Conservation (phyloP, 2,797 vertebrate species). For the Oreochromis mossambicus region DNA sequence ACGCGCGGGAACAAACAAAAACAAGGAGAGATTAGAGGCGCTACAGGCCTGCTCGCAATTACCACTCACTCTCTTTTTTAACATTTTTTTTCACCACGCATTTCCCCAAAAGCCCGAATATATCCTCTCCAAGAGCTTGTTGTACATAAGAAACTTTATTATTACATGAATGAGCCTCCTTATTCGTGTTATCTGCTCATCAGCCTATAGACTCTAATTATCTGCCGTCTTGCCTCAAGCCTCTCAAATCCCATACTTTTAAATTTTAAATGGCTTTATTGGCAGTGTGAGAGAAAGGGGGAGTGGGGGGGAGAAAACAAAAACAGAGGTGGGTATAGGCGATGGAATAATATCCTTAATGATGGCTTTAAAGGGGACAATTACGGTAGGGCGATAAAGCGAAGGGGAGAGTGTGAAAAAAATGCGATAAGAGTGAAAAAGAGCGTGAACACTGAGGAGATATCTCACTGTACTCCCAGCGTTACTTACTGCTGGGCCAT, state of each 20-base stretch:
- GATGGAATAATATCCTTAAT: slow-evolving; percentile 64
- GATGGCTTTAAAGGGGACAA: slow-evolving; percentile 63
- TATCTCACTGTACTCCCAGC: not conserved
- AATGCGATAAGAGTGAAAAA: slow-evolving; percentile 31
- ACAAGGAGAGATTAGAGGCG: slow-evolving; percentile 19
- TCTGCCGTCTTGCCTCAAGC: slow-evolving; percentile 30
- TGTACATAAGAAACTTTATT: slow-evolving; percentile 25
- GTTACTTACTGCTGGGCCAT: not conserved
- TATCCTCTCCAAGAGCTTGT: slow-evolving; percentile 6
- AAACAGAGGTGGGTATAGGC: slow-evolving; percentile 21
- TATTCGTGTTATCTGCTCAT: slow-evolving; percentile 33
- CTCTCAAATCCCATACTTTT: slow-evolving; percentile 28
- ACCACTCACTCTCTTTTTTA: not conserved
- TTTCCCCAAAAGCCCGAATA: not conserved
- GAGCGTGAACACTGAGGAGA: not conserved
- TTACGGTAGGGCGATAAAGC: slow-evolving; percentile 57
- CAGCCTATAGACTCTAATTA: slow-evolving; percentile 52
- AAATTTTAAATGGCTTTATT: slow-evolving; percentile 40
- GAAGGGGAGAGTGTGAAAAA: slow-evolving; percentile 30
- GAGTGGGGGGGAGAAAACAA: not conserved
- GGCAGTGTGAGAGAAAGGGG: not conserved
- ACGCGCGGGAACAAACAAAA: slow-evolving; percentile 14
- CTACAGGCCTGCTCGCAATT: slow-evolving; percentile 7
- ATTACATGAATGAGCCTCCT: not conserved
- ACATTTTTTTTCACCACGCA: not conserved